Conservation (phyloP, 2,888 invertebrate genomes). For the Tuta absoluta region DNA sequence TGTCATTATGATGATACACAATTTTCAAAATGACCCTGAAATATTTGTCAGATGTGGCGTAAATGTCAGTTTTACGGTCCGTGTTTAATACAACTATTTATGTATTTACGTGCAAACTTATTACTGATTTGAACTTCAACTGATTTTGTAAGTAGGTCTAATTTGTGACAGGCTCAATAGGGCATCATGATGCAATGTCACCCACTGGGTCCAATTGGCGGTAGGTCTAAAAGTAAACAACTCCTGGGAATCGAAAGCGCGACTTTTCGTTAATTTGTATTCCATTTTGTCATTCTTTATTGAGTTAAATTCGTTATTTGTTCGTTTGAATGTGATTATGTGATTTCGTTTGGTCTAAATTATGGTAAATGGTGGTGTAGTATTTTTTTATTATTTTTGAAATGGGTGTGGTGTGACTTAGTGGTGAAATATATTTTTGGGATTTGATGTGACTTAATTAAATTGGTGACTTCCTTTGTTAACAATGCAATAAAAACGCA, state of each 20-base stretch:
- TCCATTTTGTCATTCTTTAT: conserved; percentile 17
- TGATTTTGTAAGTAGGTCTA: no score
- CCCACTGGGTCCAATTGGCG: no score
- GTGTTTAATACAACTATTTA: no score
- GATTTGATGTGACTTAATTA: conserved; percentile 9
- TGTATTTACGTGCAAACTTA: no score
- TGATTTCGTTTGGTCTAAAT: conserved; percentile 3
- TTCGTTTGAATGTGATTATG: conserved; percentile 13
- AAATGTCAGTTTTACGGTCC: no score
- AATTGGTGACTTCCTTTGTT: background rate
- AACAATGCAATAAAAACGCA: background rate
- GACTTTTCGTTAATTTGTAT: conserved; percentile 14
- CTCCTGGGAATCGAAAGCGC: conserved; percentile 10
- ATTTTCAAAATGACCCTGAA: no score
- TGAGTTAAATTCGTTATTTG: conserved; percentile 20
- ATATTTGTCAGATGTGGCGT: no score
- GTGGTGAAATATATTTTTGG: background rate
- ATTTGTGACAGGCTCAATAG: no score
- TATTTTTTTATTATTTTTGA: conserved; percentile 1
- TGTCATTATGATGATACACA: no score
- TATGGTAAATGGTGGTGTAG: background rate
- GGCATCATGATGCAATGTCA: no score
- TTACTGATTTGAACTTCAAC: no score
- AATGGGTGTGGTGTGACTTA: background rate
- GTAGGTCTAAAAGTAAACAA: no score